Evolutionary conservation across 2,113 vertebrate species (phyloP).

Genomic region (Tinamus guttatus): DNA sequence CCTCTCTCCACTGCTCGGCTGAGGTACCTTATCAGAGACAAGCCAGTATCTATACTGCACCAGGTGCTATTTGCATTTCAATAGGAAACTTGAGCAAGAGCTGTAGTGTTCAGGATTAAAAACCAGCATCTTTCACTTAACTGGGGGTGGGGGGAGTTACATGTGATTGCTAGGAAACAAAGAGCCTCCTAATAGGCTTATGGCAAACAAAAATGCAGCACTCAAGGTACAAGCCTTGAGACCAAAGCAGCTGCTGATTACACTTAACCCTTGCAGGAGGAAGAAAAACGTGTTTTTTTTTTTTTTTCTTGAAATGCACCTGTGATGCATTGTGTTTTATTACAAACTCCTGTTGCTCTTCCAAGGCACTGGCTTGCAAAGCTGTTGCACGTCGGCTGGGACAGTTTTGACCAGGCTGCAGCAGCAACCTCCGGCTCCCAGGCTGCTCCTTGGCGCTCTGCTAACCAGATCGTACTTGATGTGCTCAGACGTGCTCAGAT

Average conservation of each 20-base stretch:
- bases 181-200: slow-evolving; percentile 79
- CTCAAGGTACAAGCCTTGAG: slow-evolving; percentile 73
- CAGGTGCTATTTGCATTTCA: slow-evolving; percentile 68
- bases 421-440: neutral
- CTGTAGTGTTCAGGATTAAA: slow-evolving; percentile 40
- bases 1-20: slow-evolving; percentile 20
- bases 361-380: neutral
- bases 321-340: neutral
- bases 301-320: neutral
- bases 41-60: slow-evolving; percentile 42
- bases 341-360: neutral
- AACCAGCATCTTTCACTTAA: slow-evolving; percentile 16
- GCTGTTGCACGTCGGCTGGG: neutral
- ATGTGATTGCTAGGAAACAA: slow-evolving; percentile 78
- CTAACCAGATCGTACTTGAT: neutral
- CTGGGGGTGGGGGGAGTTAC: neutral
- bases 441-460: neutral
- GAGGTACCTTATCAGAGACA: slow-evolving; percentile 43
- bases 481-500: neutral
- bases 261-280: slow-evolving; percentile 49
- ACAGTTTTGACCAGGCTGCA: neutral
- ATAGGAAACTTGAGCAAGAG: slow-evolving; percentile 59
- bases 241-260: slow-evolving; percentile 67
- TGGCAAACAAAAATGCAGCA: slow-evolving; percentile 71
- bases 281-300: slow-evolving; percentile 6